Evolutionary conservation across 2,888 invertebrate genomes (phyloP), one percentile per base, ranked within the genome.

Genomic region (Nomada flava): DNA sequence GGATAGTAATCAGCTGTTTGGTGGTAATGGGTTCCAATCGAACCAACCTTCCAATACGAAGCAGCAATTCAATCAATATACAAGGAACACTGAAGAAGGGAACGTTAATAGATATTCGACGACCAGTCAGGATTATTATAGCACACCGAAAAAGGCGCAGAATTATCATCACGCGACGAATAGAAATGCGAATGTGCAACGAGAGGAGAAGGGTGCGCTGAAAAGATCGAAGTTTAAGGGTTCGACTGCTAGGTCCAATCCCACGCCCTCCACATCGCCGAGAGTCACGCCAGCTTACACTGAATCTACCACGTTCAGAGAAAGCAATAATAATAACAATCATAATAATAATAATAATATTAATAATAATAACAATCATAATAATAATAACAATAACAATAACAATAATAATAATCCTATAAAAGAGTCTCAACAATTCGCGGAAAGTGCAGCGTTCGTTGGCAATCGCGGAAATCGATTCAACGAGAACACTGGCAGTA

Each of bases 381-480:
- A 36, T 1, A 36, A 7, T 36, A 36, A 36, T 29, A 29, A 29
- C 0, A 29, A 29, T 29, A 29, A 29, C 7, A 29, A 29, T 29
- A 29, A 29, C 29, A 29, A 29, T 29, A 29, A 29, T 36, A 36
- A 93, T 47, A 95, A 91, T 78, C 94, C 94, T n/a, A 88, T 94
- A 2, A 95, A 93, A 80, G 97, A 97, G 93, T 95, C 95, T 90
- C 97, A 97, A 91, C 95, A 96, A 1, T 95, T 96, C 0, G 97
- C 97, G 11, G 97, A 97, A 93, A 96, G 96, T 10, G 96, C 97
- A 0, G 97, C 97, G 0, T 97, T 97, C 91, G 96, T 95, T 1
- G 95, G 95, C 55, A 95, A 93, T 83, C 93, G 93, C 23, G 85
- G 89, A 20, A 93, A 90, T 82, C 91, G 90, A 59, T 92, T 89